These are phyloP conservation scores for Hirudinaria manillensis DNA, from an alignment of 2,888 invertebrate genomes.

Conservation along the genomic window DNA sequence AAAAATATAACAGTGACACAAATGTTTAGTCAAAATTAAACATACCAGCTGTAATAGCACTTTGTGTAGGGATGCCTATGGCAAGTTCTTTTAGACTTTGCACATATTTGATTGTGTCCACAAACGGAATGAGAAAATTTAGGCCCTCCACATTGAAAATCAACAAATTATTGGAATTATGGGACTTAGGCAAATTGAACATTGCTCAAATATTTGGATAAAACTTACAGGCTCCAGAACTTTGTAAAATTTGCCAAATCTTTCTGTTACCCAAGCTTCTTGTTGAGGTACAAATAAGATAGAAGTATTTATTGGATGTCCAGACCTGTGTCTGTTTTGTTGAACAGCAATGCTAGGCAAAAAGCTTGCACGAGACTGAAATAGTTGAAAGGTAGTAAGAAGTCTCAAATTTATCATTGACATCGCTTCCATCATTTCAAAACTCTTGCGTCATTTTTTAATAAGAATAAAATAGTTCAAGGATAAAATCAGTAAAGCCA, in stretches of 20 bases:
- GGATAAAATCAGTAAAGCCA: too few species aligned
- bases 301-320: constrained; percentile 69
- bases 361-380: background rate
- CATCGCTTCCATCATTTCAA: background rate
- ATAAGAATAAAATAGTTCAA: too few species aligned
- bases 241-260: constrained; percentile 93
- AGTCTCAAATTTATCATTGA: background rate
- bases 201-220: background rate
- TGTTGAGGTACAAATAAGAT: constrained; percentile 98
- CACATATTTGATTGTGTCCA: constrained; percentile 90
- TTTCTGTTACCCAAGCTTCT: constrained; percentile 81
- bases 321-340: constrained; percentile 42
- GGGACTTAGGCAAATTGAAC: background rate
- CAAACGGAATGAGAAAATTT: constrained; percentile 80
- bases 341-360: constrained; percentile 22
- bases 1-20: too few species aligned
- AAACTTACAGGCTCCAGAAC: constrained; percentile 72
- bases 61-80: constrained; percentile 96
- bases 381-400: background rate
- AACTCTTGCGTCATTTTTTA: too few species aligned
- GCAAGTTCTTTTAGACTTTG: constrained; percentile 98
- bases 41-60: constrained; percentile 80
- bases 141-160: constrained; percentile 62
- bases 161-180: too few species aligned
- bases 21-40: background rate